Evolutionary conservation across 2,888 invertebrate genomes (phyloP).

Genomic region (Melieria picta): DNA sequence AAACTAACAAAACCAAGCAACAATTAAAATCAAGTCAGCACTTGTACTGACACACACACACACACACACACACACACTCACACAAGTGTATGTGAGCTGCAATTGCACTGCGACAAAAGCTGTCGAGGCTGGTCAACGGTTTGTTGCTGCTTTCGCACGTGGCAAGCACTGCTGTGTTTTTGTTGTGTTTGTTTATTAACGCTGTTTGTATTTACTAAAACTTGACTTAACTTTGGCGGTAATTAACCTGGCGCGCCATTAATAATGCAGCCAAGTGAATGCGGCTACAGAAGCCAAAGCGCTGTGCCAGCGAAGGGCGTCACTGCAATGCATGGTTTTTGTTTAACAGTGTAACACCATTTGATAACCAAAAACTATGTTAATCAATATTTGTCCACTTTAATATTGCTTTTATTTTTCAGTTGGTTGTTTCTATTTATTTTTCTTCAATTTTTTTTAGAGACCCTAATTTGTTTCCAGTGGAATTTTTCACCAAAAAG

Average conservation of each 20-base stretch:
- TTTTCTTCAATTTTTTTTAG: not conserved
- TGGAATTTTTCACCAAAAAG: not conserved
- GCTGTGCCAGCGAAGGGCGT: too few relatives aligned
- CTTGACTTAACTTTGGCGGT: too few relatives aligned
- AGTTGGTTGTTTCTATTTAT: too few relatives aligned
- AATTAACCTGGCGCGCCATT: too few relatives aligned
- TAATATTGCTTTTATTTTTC: too few relatives aligned
- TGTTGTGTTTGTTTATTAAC: too few relatives aligned
- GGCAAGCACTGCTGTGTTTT: not conserved
- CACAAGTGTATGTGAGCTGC: not conserved
- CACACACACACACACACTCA: not conserved
- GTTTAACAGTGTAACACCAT: too few relatives aligned
- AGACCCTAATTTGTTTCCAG: not conserved
- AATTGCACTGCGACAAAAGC: not conserved
- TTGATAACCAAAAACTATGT: too few relatives aligned
- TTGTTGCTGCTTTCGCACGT: not conserved
- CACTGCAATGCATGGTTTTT: too few relatives aligned
- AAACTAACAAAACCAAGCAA: not conserved
- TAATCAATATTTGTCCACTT: not conserved
- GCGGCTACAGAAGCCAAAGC: too few relatives aligned
- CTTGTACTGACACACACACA: not conserved
- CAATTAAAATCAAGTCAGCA: conserved; percentile 4
- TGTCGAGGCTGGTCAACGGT: not conserved
- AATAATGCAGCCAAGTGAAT: too few relatives aligned
- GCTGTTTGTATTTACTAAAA: too few relatives aligned